phyloP scores from a whole-genome alignment of 2,797 vertebrate species.

The Urophycis tenuis region DNA sequence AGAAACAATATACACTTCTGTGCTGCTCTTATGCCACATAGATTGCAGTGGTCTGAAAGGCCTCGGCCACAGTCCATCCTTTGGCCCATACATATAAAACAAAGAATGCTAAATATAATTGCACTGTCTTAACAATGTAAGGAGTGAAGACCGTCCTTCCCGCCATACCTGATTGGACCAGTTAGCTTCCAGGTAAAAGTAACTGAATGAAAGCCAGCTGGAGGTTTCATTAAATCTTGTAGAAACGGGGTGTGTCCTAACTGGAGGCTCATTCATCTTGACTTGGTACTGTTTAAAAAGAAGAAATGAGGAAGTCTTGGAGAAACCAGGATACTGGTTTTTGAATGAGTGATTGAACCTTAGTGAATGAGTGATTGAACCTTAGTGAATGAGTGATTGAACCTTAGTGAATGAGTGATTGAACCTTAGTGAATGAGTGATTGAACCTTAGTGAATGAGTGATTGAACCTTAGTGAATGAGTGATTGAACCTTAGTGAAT shows the following conservation, averaged over 20 bases:
- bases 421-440: no score
- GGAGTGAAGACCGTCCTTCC: conserved; percentile 45
- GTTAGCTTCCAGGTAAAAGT: conserved; percentile 36
- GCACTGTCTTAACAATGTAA: conserved; percentile 78
- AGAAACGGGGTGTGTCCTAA: conserved; percentile 52
- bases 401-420: no score
- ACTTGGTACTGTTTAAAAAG: conserved; percentile 71
- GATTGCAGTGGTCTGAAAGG: conserved; percentile 52
- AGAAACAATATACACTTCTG: conserved; percentile 48
- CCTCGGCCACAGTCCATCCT: conserved; percentile 36
- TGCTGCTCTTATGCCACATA: conserved; percentile 69
- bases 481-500: no score
- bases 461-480: no score
- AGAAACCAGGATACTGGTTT: conserved; percentile 55
- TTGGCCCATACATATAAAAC: conserved; percentile 52
- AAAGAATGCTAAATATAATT: conserved; percentile 72
- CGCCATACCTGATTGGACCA: conserved; percentile 43
- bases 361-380: conserved; percentile 71
- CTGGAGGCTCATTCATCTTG: conserved; percentile 68
- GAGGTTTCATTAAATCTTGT: conserved; percentile 33
- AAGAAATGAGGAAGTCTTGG: conserved; percentile 51
- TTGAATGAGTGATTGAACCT: no score
- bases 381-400: no score
- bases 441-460: no score
- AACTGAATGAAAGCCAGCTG: conserved; percentile 44